These are phyloP conservation scores for Gymnothorax javanicus DNA, from an alignment of 2,797 vertebrate species.

Conservation along the genomic window DNA sequence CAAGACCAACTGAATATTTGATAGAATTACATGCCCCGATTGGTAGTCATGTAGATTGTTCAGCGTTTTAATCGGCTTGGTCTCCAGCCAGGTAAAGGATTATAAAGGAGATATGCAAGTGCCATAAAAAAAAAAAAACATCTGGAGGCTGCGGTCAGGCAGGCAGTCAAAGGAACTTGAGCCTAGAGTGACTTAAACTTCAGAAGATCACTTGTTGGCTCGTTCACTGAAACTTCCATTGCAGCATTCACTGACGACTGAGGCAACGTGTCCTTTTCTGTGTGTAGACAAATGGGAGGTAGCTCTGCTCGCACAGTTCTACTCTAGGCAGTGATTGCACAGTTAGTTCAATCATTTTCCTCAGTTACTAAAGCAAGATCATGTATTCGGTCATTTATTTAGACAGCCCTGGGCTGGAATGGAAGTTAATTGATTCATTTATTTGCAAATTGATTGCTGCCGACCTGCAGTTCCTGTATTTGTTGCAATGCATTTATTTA, in stretches of 20 bases:
- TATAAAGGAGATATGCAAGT: not conserved
- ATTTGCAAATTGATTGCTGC: not conserved
- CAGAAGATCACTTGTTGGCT: not conserved
- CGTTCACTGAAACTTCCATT: not conserved
- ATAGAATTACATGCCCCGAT: not conserved
- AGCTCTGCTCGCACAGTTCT: not conserved
- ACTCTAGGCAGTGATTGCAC: slow-evolving; percentile 42
- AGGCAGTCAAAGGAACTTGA: not conserved
- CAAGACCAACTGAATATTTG: not conserved
- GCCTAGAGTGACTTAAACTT: not conserved
- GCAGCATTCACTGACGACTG: not conserved
- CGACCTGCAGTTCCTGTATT: not conserved
- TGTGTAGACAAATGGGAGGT: not conserved
- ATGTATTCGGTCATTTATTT: not conserved
- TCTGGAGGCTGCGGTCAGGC: not conserved
- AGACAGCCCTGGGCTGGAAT: not conserved
- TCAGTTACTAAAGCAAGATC: slow-evolving; percentile 48
- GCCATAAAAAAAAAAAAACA: not conserved
- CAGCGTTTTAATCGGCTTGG: not conserved
- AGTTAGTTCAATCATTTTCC: slow-evolving; percentile 56
- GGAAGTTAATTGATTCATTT: not conserved
- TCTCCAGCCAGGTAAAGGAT: too few species aligned
- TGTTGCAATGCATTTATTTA: not conserved
- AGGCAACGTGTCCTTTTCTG: not conserved
- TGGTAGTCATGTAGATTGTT: not conserved